Evolutionary conservation across 2,797 vertebrate genomes (phyloP).

Genomic region (Hoplostethus mediterraneus): DNA sequence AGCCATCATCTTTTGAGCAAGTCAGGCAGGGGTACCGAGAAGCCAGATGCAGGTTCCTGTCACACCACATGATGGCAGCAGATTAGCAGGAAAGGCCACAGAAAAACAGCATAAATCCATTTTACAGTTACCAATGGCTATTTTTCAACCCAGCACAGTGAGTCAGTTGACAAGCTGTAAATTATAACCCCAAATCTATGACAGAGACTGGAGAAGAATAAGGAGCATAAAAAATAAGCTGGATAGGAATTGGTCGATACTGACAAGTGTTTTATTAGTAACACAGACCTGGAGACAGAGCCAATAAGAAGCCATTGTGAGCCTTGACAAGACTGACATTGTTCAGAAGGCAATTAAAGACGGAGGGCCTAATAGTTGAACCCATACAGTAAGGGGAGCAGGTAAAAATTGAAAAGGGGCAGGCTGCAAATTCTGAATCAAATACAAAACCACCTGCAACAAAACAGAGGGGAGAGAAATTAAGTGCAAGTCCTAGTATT

Average conservation of each 20-base stretch:
- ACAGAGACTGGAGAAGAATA: background rate
- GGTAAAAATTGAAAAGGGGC: slow-evolving; percentile 54
- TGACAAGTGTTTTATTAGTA: slow-evolving; percentile 88
- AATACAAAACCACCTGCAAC: slow-evolving; percentile 75
- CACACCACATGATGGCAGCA: slow-evolving; percentile 66
- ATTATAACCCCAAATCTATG: slow-evolving; percentile 1
- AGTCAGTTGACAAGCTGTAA: background rate
- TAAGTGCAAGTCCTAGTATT: slow-evolving; percentile 77
- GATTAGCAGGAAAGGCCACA: background rate
- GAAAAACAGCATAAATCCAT: background rate
- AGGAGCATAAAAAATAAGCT: slow-evolving; percentile 48
- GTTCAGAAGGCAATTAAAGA: slow-evolving; percentile 83
- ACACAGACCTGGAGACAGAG: slow-evolving; percentile 85
- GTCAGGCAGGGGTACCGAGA: background rate
- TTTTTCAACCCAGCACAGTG: background rate
- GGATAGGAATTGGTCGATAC: slow-evolving; percentile 73
- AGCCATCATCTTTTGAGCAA: too few species aligned
- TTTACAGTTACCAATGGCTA: background rate
- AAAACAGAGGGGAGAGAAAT: slow-evolving; percentile 53
- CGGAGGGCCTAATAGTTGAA: slow-evolving; percentile 62
- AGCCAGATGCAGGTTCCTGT: slow-evolving; percentile 12
- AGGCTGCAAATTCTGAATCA: slow-evolving; percentile 64
- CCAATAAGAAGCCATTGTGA: slow-evolving; percentile 78
- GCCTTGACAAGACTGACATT: slow-evolving; percentile 79
- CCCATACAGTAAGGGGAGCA: slow-evolving; percentile 55